Evolutionary conservation across 1,140 invertebrate genomes (phyloP).

Genomic region (Platyscapa corneri): DNA sequence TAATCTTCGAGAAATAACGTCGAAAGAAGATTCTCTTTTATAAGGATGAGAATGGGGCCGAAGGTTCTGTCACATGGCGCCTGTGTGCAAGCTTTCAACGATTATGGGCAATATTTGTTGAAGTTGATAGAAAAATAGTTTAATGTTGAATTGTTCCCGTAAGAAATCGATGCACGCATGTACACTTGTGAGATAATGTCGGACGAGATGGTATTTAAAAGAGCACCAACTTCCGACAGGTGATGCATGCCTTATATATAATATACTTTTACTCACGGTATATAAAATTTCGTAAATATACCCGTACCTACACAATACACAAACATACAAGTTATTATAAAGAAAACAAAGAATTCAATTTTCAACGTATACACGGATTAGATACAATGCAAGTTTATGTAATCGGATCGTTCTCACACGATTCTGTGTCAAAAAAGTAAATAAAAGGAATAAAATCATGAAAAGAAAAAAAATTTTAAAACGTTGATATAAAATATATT

Average conservation of each 20-base stretch:
- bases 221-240: conserved; percentile 67
- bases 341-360: conserved; percentile 32
- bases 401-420: conserved; percentile 34
- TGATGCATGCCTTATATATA: conserved; percentile 72
- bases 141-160: conserved; percentile 46
- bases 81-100: conserved; percentile 46
- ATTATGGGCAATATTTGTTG: conserved; percentile 59
- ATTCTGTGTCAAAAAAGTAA: conserved; percentile 38
- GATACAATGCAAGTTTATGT: conserved; percentile 32
- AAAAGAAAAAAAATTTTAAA: conserved; percentile 22
- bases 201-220: conserved; percentile 58
- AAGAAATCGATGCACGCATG: conserved; percentile 50
- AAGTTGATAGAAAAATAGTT: conserved; percentile 57
- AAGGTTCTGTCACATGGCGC: conserved; percentile 12
- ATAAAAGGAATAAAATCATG: conserved; percentile 17
- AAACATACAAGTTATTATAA: conserved; percentile 18
- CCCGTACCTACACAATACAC: background rate
- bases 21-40: conserved; percentile 26
- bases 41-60: conserved; percentile 36
- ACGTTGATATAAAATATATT: background rate
- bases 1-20: background rate
- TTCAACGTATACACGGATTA: conserved; percentile 29
- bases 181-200: conserved; percentile 41
- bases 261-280: conserved; percentile 50
- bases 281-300: conserved; percentile 24